Conservation (phyloP, 2,797 vertebrate species). For the Prunella strophiata region DNA sequence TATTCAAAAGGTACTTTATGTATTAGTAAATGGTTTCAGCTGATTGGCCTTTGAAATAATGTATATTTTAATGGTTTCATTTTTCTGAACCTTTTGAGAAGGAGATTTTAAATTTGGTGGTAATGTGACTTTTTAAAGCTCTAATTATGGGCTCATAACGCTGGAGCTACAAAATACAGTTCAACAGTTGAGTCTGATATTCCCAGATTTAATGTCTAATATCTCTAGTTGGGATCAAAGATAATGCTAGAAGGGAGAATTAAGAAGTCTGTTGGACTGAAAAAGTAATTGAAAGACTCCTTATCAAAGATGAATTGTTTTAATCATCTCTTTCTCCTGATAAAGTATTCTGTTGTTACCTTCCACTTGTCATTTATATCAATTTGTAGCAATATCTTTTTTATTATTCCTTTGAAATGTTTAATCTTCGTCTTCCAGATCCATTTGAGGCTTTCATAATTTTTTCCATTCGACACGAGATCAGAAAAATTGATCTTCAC, state of each 20-base stretch:
- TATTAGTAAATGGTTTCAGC: background rate
- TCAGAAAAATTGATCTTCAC: constrained; percentile 97
- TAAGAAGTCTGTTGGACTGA: background rate
- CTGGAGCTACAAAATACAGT: background rate
- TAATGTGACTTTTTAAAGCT: background rate
- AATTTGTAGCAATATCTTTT: background rate
- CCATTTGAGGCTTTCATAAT: constrained; percentile 98
- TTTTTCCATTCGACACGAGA: constrained; percentile 99
- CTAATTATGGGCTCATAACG: background rate
- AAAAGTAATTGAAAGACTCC: constrained; percentile 1
- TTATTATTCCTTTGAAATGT: constrained; percentile 14
- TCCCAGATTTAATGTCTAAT: background rate
- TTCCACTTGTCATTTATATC: background rate
- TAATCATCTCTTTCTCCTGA: constrained; percentile 17
- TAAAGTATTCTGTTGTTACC: background rate
- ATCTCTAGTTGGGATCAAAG: background rate
- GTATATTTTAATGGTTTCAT: background rate
- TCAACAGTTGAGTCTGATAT: background rate
- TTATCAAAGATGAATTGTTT: constrained; percentile 29
- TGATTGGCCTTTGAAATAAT: background rate
- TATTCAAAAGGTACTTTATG: background rate
- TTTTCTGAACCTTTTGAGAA: background rate
- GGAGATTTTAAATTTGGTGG: background rate
- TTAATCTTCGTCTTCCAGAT: constrained; percentile 81
- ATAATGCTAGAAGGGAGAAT: background rate